phyloP scores from a whole-genome alignment of 2,888 invertebrate species.

The Crepidodera aurea region DNA sequence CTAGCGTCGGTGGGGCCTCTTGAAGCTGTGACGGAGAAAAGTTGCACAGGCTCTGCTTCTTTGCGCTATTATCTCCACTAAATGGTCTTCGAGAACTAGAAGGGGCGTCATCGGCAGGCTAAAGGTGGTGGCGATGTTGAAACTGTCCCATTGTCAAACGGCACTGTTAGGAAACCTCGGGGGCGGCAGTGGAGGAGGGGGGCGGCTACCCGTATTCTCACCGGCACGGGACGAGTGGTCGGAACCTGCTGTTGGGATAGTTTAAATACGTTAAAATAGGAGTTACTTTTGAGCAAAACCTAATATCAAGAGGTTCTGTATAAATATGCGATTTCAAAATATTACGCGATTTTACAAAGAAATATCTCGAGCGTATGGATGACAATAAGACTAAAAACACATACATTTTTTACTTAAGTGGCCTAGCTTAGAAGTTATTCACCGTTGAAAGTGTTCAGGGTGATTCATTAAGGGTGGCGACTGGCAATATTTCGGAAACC shows the following conservation, averaged over 20 bases:
- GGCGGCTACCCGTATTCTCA: constrained; percentile 73
- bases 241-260: constrained; percentile 73
- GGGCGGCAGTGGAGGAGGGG: constrained; percentile 84
- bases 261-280: constrained; percentile 1
- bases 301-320: not conserved
- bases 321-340: too few relatives aligned
- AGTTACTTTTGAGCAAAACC: not conserved
- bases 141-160: constrained; percentile 83
- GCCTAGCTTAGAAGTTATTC: too few relatives aligned
- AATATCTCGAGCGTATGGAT: too few relatives aligned
- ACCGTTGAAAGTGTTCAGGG: too few relatives aligned
- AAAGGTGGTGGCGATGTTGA: constrained; percentile 65
- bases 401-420: too few relatives aligned
- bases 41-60: constrained; percentile 73
- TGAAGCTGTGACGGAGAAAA: constrained; percentile 74
- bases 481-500: too few relatives aligned
- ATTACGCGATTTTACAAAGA: too few relatives aligned
- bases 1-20: constrained; percentile 53
- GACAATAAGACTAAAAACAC: too few relatives aligned
- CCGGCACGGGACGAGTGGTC: constrained; percentile 85
- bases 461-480: too few relatives aligned
- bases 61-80: constrained; percentile 67
- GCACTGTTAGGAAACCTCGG: constrained; percentile 80
- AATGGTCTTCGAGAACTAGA: constrained; percentile 67
- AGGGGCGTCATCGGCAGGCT: constrained; percentile 60